Evolutionary conservation across 2,113 vertebrate species (phyloP), one percentile per base, ranked within the genome.

Genomic region (Nanorana parkeri): DNA sequence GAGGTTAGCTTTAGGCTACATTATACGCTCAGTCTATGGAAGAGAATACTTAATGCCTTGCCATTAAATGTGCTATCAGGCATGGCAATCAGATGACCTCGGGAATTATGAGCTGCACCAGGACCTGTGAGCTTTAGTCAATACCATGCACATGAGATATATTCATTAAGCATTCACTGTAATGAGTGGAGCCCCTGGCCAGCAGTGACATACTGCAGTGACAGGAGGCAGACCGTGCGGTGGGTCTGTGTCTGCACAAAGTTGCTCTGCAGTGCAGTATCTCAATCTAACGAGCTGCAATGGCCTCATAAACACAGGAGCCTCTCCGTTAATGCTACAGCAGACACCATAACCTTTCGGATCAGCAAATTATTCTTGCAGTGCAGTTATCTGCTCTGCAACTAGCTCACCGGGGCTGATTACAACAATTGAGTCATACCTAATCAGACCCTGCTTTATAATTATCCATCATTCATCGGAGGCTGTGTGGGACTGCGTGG

Each of bases 211-310:
- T 36, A 65, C 20, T 21, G 32, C 32, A 41, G 20, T 65, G 58
- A 55, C 26, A 77, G 19, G 5, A n/a, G 63, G 21, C 36, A 29
- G 65, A 67, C 24, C 41, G 2, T 10, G 51, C 23, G 26, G 1
- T 19, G 28, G 15, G 13, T 75, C 21, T 76, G 56, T 20, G 56
- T n/a, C 32, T 26, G 23, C 73, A 51, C n/a, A 41, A 47, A 47
- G 41, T 47, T 10, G 41, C 41, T 61, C 58, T 76, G 58, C 58
- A 76, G n/a, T 76, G 73, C 73, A 64, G 29, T 51, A 26, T 51
- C 13, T 76, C 10, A 24, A 13, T 51, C 24, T 76, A 26, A 41
- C 73, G 63, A 47, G 21, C 58, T 41, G 36, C 58, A 76, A 63
- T 76, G 47, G 41, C 24, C 21, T 32, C 29, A 76, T 63, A 76